Conservation (phyloP, 2,797 vertebrate genomes). For the Varecia variegata region DNA sequence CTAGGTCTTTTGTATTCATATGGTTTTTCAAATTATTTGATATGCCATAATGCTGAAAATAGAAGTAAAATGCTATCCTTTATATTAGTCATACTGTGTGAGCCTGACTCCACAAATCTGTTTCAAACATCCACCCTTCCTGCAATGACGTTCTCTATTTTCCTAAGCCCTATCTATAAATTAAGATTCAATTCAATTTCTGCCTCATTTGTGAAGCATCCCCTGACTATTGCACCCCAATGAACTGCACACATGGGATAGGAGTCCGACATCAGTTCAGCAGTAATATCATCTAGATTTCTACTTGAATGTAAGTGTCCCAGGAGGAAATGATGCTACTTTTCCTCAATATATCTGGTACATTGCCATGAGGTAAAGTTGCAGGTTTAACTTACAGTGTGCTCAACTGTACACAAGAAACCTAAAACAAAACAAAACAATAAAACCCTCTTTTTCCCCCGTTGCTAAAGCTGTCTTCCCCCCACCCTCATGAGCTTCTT, state of each 20-base stretch:
- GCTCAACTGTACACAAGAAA: background rate
- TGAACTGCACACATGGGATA: background rate
- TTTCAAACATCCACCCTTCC: background rate
- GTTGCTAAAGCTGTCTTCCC: background rate
- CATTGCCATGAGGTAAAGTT: background rate
- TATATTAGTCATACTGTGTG: background rate
- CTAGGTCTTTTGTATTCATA: background rate
- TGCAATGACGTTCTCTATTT: background rate
- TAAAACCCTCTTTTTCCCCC: background rate
- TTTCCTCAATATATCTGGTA: background rate
- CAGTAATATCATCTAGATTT: background rate
- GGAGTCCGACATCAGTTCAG: background rate
- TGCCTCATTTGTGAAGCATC: background rate
- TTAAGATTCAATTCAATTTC: background rate
- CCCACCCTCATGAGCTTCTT: background rate
- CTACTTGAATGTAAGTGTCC: background rate
- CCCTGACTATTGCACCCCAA: background rate
- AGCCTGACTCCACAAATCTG: background rate
- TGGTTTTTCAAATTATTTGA: background rate
- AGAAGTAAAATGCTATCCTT: background rate
- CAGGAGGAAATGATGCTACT: background rate
- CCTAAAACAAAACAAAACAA: background rate
- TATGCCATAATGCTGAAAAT: background rate
- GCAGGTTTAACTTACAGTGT: background rate
- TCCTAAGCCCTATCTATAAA: background rate